Conservation (phyloP, 2,888 invertebrate species). For the Pseudococcus jackbeardsleyi region DNA sequence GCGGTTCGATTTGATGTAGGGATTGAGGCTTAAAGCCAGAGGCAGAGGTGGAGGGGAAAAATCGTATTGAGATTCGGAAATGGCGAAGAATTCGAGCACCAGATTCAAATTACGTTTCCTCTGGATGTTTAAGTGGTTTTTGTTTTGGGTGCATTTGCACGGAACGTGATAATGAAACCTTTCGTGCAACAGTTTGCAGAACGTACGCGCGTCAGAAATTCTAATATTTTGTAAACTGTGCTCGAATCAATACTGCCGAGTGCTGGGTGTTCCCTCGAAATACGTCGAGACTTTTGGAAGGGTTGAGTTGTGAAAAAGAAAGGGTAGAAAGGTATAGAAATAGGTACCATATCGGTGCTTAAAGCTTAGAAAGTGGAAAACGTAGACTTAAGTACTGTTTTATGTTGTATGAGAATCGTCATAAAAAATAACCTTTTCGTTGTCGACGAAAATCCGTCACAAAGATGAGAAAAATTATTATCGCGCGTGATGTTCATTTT, state of each 20-base stretch:
- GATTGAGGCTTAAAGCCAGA: too few relatives aligned
- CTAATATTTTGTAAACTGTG: constrained; percentile 16
- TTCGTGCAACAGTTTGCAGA: constrained; percentile 17
- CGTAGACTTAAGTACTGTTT: background rate
- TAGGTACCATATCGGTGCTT: background rate
- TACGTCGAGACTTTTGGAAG: too few relatives aligned
- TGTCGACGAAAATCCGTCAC: background rate
- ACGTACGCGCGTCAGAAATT: constrained; percentile 11
- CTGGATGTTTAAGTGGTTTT: background rate
- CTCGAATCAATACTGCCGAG: background rate
- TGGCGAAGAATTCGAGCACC: background rate
- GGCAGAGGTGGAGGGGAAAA: too few relatives aligned
- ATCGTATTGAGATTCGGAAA: too few relatives aligned
- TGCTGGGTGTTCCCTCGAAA: background rate
- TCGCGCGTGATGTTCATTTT: background rate
- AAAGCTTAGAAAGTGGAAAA: background rate
- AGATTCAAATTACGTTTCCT: background rate
- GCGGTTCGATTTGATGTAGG: background rate
- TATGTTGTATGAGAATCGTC: background rate
- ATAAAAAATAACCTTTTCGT: background rate
- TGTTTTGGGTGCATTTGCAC: background rate
- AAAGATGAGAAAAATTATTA: background rate
- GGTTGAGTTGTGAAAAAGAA: too few relatives aligned
- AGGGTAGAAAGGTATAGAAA: too few relatives aligned
- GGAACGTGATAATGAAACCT: background rate